Percentiles rank a stretch among this genome's conserved stretches.
These are phyloP conservation scores for Cephus spinipes DNA, from an alignment of 2,888 invertebrate genomes.

Conservation along the genomic window DNA sequence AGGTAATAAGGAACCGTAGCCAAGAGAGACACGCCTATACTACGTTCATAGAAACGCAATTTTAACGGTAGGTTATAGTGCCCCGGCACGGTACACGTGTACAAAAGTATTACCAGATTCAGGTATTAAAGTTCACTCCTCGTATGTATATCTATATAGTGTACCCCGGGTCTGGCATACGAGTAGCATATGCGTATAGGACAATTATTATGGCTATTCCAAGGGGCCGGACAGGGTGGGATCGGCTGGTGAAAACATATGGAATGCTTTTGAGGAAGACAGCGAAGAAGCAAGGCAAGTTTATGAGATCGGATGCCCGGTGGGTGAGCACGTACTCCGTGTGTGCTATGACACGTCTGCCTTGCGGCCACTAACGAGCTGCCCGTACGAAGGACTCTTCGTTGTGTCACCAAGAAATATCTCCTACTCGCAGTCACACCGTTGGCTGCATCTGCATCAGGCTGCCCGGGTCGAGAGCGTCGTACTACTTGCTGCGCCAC, in stretches of 20 bases:
- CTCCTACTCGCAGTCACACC: slow-evolving; percentile 32
- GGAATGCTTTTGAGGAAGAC: slow-evolving; percentile 16
- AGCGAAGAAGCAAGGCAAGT: slow-evolving; percentile 23
- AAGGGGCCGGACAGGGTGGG: background rate
- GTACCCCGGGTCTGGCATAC: background rate
- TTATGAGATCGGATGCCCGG: slow-evolving; percentile 43
- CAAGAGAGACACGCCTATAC: background rate
- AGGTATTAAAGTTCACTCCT: background rate
- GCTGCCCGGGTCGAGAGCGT: slow-evolving; percentile 12
- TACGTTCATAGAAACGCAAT: background rate
- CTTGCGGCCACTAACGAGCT: slow-evolving; percentile 50
- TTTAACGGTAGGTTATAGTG: background rate
- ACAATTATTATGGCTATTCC: background rate
- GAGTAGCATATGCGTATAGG: background rate
- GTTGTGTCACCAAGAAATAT: slow-evolving; percentile 54
- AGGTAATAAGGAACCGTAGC: background rate
- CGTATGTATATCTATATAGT: background rate
- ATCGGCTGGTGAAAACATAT: slow-evolving; percentile 7
- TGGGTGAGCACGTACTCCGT: slow-evolving; percentile 31
- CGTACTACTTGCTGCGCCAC: slow-evolving; percentile 17
- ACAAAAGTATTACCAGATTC: background rate
- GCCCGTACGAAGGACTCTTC: slow-evolving; percentile 26
- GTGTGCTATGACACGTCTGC: slow-evolving; percentile 37
- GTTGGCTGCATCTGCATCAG: slow-evolving; percentile 41
- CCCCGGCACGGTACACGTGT: background rate